Evolutionary conservation across 2,888 invertebrate species (phyloP).

Genomic region (Chesias legatella): DNA sequence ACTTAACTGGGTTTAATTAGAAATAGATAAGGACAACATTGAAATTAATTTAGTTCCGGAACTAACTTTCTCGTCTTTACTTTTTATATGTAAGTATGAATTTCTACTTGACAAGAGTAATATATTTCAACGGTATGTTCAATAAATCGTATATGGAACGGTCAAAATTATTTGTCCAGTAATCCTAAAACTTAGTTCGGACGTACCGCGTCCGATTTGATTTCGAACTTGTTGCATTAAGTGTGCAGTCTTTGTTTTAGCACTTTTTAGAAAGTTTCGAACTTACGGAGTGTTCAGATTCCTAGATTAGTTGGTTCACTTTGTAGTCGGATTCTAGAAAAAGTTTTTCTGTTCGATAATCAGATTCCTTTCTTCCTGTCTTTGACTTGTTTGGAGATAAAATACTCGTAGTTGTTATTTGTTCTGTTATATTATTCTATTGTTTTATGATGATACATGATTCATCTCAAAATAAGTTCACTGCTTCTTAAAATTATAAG

Average conservation of each 20-base stretch:
- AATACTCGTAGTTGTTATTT: neutral
- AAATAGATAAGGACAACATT: conserved; percentile 53
- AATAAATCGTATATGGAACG: conserved; percentile 47
- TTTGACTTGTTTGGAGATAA: conserved; percentile 15
- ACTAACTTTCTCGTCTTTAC: conserved; percentile 38
- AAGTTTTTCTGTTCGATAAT: conserved; percentile 47
- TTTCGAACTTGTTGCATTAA: conserved; percentile 45
- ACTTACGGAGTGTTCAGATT: conserved; percentile 53
- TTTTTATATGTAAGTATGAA: conserved; percentile 52
- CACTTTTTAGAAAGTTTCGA: conserved; percentile 48
- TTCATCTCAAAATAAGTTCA: too few relatives aligned
- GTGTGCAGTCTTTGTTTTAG: conserved; percentile 45
- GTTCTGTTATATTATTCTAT: conserved; percentile 3
- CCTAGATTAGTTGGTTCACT: conserved; percentile 59
- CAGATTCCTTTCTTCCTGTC: conserved; percentile 37
- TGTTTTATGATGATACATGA: too few relatives aligned
- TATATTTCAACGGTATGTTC: conserved; percentile 45
- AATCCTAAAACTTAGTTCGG: conserved; percentile 49
- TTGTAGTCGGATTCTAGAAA: conserved; percentile 50
- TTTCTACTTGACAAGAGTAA: conserved; percentile 58
- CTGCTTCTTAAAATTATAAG: too few relatives aligned
- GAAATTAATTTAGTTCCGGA: conserved; percentile 41
- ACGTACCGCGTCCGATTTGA: conserved; percentile 37
- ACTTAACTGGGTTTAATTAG: conserved; percentile 47
- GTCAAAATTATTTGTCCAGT: conserved; percentile 35